Evolutionary conservation across 2,888 invertebrate species (phyloP).

Genomic region (Noctua janthe): DNA sequence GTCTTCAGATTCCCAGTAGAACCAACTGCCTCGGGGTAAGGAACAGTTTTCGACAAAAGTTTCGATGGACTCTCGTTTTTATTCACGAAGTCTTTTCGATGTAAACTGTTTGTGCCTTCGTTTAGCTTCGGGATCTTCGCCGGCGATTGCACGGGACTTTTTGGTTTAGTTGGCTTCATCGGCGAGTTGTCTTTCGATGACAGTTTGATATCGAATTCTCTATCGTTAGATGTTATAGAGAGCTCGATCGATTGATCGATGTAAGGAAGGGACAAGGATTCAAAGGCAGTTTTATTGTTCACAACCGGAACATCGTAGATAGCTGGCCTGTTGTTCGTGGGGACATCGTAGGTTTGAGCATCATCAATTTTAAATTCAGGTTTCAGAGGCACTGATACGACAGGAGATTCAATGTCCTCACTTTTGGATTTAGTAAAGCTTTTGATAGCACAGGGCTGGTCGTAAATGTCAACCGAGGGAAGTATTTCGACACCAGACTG

Average conservation of each 20-base stretch:
- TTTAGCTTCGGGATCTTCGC: slow-evolving; percentile 78
- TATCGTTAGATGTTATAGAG: slow-evolving; percentile 87
- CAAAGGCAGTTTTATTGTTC: slow-evolving; percentile 85
- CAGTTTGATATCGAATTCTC: slow-evolving; percentile 88
- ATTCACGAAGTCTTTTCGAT: slow-evolving; percentile 81
- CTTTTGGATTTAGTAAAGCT: slow-evolving; percentile 70
- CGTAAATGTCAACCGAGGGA: slow-evolving; percentile 87
- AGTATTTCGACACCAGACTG: slow-evolving; percentile 87
- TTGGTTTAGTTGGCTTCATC: slow-evolving; percentile 75
- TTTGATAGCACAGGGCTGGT: slow-evolving; percentile 80
- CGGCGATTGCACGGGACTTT: slow-evolving; percentile 77
- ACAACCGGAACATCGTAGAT: slow-evolving; percentile 87
- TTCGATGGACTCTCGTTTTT: slow-evolving; percentile 78
- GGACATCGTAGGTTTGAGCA: slow-evolving; percentile 85
- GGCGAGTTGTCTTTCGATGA: slow-evolving; percentile 85
- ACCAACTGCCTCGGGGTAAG: slow-evolving; percentile 83
- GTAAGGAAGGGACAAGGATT: slow-evolving; percentile 86
- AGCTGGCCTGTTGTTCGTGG: slow-evolving; percentile 85
- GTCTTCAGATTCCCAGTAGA: slow-evolving; percentile 87
- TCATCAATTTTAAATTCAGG: slow-evolving; percentile 83
- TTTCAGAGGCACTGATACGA: slow-evolving; percentile 70
- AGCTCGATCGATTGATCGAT: slow-evolving; percentile 88
- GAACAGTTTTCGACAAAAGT: slow-evolving; percentile 79
- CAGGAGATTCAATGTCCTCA: slow-evolving; percentile 74
- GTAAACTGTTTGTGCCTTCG: slow-evolving; percentile 83